A percentile compares a stretch with the other conserved stretches of the same genome.
These are phyloP conservation scores for Miniopterus natalensis DNA, from an alignment of 2,113 vertebrate genomes.

Conservation along the genomic window DNA sequence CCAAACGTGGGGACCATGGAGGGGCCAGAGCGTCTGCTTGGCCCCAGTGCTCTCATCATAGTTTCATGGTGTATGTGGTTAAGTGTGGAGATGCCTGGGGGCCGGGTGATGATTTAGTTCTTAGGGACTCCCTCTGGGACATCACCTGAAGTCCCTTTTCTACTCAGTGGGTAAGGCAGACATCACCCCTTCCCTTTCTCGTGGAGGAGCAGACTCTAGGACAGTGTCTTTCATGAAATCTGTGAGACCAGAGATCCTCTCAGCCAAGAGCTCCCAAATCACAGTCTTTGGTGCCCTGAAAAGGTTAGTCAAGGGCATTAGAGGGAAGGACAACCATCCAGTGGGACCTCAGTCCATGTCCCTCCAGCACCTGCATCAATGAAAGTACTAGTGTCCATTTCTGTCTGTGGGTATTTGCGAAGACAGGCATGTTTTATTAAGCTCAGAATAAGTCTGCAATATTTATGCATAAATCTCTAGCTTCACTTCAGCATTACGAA, in stretches of 20 bases:
- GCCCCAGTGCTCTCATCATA: neutral
- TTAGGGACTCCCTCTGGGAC: neutral
- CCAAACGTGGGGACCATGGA: rapidly evolving
- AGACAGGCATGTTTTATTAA: conserved; percentile 44
- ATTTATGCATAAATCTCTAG: conserved; percentile 18
- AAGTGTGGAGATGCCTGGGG: neutral
- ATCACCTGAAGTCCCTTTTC: neutral
- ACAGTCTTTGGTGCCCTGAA: neutral
- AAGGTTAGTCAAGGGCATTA: neutral
- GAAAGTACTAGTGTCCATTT: neutral
- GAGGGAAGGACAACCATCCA: neutral
- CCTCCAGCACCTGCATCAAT: neutral
- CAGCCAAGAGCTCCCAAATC: neutral
- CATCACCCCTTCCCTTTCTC: neutral
- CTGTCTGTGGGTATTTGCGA: neutral
- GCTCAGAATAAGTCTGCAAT: neutral
- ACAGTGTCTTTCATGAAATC: neutral
- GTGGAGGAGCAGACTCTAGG: neutral
- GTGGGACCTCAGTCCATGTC: neutral
- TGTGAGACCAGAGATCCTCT: neutral
- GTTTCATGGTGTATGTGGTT: neutral
- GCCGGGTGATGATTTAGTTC: neutral
- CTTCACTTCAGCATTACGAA: conserved; percentile 7
- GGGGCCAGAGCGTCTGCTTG: neutral
- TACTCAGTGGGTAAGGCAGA: neutral